phyloP scores from a whole-genome alignment of 2,113 vertebrate species.

The Oenanthe melanoleuca region DNA sequence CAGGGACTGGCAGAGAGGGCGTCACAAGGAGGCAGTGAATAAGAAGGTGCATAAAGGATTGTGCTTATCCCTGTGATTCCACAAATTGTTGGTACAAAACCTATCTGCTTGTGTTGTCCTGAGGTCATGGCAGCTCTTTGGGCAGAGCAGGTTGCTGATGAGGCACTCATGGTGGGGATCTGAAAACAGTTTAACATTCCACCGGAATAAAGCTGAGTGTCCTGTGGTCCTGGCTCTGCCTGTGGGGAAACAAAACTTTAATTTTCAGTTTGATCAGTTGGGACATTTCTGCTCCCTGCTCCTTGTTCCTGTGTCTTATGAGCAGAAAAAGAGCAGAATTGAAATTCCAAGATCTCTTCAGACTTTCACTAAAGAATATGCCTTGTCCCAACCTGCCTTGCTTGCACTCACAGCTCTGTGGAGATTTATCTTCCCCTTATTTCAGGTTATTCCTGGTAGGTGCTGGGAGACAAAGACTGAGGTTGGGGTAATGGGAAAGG shows the following conservation, averaged over 20 bases:
- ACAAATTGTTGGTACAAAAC: not conserved
- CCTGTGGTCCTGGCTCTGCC: not conserved
- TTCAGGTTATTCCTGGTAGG: not conserved
- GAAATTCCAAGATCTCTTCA: not conserved
- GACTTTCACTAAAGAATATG: not conserved
- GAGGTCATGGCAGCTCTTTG: not conserved
- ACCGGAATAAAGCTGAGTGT: rapidly evolving
- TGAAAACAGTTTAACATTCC: not conserved
- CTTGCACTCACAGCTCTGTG: rapidly evolving
- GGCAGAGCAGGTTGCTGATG: not conserved
- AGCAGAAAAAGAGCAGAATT: not conserved
- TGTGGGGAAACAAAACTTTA: not conserved
- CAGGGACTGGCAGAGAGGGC: not conserved
- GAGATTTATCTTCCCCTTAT: not conserved
- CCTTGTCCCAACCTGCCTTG: not conserved
- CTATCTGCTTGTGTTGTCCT: rapidly evolving
- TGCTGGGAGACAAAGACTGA: not conserved
- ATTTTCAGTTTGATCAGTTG: not conserved
- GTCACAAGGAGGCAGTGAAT: rapidly evolving
- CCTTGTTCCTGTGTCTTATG: rapidly evolving
- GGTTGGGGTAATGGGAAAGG: not conserved
- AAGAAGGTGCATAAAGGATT: not conserved
- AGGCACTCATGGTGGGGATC: not conserved
- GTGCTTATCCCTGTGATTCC: not conserved
- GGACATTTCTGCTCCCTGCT: rapidly evolving